Percentiles rank a stretch among this genome's conserved stretches.
Conservation (phyloP, 1,140 invertebrate genomes). For the Lysiphlebus fabarum region DNA sequence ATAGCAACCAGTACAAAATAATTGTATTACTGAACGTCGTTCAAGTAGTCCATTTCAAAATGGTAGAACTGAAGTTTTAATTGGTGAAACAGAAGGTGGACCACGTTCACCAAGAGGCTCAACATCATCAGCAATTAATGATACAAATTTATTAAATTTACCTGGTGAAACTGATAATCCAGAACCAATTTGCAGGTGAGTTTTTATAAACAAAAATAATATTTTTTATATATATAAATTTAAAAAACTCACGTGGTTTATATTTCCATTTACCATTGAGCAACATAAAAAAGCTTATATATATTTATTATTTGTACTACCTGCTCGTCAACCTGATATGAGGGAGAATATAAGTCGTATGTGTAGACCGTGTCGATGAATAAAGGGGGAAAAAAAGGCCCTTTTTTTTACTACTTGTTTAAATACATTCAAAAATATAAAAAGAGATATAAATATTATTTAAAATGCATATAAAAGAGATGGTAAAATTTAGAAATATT, state of each 20-base stretch:
- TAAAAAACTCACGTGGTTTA: background rate
- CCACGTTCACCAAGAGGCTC: conserved; percentile 54
- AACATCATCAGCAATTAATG: conserved; percentile 50
- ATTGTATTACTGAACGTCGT: conserved; percentile 50
- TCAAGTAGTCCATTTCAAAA: conserved; percentile 65
- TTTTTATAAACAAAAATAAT: no score
- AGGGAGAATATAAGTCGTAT: conserved; percentile 2
- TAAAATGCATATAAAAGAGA: no score
- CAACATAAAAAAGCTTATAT: no score
- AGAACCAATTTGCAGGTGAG: conserved; percentile 50
- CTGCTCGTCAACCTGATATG: conserved; percentile 13
- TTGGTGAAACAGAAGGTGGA: conserved; percentile 58
- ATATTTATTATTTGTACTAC: no score
- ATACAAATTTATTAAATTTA: conserved; percentile 42
- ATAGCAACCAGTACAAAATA: conserved; percentile 35
- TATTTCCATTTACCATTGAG: no score
- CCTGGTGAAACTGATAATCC: conserved; percentile 45
- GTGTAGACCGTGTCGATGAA: no score
- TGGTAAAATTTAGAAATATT: background rate
- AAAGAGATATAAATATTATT: no score
- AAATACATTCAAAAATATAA: no score
- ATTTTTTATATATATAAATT: background rate
- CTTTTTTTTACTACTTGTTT: no score
- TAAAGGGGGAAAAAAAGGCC: no score
- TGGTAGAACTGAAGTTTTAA: conserved; percentile 70